Evolutionary conservation across 2,888 invertebrate species (phyloP).

Genomic region (Patella ulyssiponensis): DNA sequence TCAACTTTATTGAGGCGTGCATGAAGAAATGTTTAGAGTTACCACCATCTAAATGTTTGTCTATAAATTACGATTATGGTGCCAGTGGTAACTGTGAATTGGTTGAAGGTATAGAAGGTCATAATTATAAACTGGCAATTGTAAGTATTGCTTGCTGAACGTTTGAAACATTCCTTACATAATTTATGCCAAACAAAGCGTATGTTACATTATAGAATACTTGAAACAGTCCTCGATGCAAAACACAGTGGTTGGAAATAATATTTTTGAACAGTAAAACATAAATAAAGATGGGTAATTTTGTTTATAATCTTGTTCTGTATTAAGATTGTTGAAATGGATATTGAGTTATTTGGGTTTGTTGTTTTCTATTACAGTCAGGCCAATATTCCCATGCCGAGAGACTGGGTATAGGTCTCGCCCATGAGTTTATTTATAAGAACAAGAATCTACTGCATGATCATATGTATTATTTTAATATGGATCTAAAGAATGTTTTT

Average conservation of each 20-base stretch:
- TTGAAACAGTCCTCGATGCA: too few relatives aligned
- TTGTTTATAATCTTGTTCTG: too few relatives aligned
- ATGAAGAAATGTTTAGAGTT: conserved; percentile 41
- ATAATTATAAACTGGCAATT: conserved; percentile 22
- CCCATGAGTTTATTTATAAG: conserved; percentile 37
- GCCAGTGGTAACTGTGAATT: conserved; percentile 47
- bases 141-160: too few relatives aligned
- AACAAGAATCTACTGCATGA: conserved; percentile 45
- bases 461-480: conserved; percentile 49
- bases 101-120: conserved; percentile 44
- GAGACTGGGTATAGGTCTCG: conserved; percentile 46
- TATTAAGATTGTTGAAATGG: too few relatives aligned
- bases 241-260: too few relatives aligned
- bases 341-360: too few relatives aligned
- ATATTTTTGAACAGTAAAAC: too few relatives aligned
- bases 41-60: conserved; percentile 43
- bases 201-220: too few relatives aligned
- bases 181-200: too few relatives aligned
- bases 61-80: conserved; percentile 55
- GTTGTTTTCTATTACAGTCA: conserved; percentile 34
- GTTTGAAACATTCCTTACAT: too few relatives aligned
- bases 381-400: conserved; percentile 50
- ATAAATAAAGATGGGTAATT: too few relatives aligned
- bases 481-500: conserved; percentile 45
- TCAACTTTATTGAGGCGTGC: conserved; percentile 40